Base-by-base conservation (phyloP, 2,888 invertebrate species). In the Cancer borealis region DNA sequence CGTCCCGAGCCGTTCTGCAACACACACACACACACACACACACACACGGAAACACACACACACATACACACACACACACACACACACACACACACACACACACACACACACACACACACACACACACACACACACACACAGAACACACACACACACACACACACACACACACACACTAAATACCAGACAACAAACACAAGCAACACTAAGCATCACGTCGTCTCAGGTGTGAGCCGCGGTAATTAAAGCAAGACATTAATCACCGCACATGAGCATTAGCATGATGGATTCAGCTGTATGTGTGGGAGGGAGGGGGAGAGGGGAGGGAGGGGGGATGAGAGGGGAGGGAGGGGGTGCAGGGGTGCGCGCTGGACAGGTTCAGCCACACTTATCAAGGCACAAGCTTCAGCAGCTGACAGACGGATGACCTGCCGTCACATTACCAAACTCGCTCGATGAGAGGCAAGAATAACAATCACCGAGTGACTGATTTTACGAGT, bases 181-280 rank as follows among this genome's bases (percentile, higher is more conserved):
- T 39, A 39, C 39, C 39, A 66, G 8, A 66, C 5, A n/a, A n/a
- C 6, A 66, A n/a, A 66, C 21, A 66, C 66, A 66, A 6, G 66
- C 3, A 66, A n/a, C 66, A n/a, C 21, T n/a, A 66, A 66, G 14
- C 66, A 66, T n/a, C 21, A 66, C n/a, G 6, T 66, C 66, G 6
- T 66, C 66, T n/a, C 30, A 79, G 30, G 79, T 79, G 79, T 30
- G 79, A 79, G 12, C 30, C 12, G 26, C 30, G 21, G 26, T 79
- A 26, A 79, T 79, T 30, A 79, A 30, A 8, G 79, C 30, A 6
- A 14, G 79, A 30, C 30, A 79, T 79, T 30, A n/a, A 26, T 26
- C 73, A n/a, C 73, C 6, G 73, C 73, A 73, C 73, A 73, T n/a
- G 73, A 30, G 30, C 79, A 79, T 79, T 79, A 79, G 12, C 79